Percentiles rank a stretch among this genome's conserved stretches.
Conservation (phyloP, 2,113 vertebrate species). For the Pseudorhombus dupliciocellatus region DNA sequence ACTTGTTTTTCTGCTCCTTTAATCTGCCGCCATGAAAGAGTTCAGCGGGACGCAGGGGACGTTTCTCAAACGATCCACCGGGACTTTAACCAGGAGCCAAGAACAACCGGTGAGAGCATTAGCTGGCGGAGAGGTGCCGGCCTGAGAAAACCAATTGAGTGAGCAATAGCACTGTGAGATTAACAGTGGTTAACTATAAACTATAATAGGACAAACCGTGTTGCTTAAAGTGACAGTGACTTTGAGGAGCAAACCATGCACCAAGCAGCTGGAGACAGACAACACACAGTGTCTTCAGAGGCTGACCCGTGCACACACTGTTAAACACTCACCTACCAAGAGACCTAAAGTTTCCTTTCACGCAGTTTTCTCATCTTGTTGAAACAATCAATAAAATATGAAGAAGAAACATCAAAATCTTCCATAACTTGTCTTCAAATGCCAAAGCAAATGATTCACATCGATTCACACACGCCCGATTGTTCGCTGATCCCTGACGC, state of each 20-base stretch:
- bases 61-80: slow-evolving; percentile 45
- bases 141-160: slow-evolving; percentile 39
- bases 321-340: neutral
- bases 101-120: slow-evolving; percentile 24
- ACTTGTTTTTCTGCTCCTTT: slow-evolving; percentile 59
- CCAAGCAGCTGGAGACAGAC: no score
- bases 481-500: neutral
- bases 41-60: slow-evolving; percentile 22
- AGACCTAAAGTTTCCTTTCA: neutral
- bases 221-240: neutral
- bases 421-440: neutral
- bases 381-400: neutral
- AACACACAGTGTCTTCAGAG: no score
- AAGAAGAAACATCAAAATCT: neutral
- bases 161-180: slow-evolving; percentile 23
- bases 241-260: neutral
- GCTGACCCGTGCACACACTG: neutral
- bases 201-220: no score
- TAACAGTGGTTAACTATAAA: no score
- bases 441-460: neutral
- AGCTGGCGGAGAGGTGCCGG: slow-evolving; percentile 22
- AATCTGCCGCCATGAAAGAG: slow-evolving; percentile 49
- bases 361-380: no score
- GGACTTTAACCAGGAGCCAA: slow-evolving; percentile 49
- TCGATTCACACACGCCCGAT: neutral